Conservation (phyloP, 2,888 invertebrate species). For the Torymus auratus region DNA sequence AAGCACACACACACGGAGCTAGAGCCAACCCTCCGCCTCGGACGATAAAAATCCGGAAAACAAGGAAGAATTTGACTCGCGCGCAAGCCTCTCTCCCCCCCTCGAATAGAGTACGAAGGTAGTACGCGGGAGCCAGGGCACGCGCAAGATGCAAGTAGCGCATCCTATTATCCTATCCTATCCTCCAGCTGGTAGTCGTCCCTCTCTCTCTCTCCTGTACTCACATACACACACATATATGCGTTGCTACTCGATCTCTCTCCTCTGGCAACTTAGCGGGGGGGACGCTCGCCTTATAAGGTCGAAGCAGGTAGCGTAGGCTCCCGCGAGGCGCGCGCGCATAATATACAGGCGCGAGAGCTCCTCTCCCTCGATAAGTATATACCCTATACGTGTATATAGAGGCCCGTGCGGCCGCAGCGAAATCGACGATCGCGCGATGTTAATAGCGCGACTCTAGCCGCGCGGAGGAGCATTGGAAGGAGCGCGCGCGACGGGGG, state of each 20-base stretch:
- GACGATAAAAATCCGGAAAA: constrained; percentile 16
- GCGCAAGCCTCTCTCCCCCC: neutral
- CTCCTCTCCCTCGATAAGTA: constrained; percentile 25
- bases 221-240: too few relatives aligned
- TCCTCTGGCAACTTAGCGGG: too few relatives aligned
- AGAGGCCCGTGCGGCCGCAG: too few relatives aligned
- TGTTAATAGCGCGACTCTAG: constrained; percentile 36
- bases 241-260: too few relatives aligned
- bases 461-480: neutral
- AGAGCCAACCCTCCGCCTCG: too few relatives aligned
- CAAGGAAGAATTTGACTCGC: constrained; percentile 32
- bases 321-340: neutral
- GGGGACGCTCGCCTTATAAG: constrained; percentile 24
- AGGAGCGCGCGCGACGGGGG: constrained; percentile 36
- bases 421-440: constrained; percentile 30
- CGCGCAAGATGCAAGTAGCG: constrained; percentile 20
- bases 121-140: neutral
- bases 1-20: too few relatives aligned
- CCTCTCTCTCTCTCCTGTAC: too few relatives aligned
- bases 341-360: constrained; percentile 17
- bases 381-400: neutral
- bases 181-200: too few relatives aligned
- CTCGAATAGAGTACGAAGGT: neutral
- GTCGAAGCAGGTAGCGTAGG: constrained; percentile 9
- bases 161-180: constrained; percentile 46